Base-by-base conservation (phyloP, 2,888 invertebrate genomes). In the Heliconius ismenius region DNA sequence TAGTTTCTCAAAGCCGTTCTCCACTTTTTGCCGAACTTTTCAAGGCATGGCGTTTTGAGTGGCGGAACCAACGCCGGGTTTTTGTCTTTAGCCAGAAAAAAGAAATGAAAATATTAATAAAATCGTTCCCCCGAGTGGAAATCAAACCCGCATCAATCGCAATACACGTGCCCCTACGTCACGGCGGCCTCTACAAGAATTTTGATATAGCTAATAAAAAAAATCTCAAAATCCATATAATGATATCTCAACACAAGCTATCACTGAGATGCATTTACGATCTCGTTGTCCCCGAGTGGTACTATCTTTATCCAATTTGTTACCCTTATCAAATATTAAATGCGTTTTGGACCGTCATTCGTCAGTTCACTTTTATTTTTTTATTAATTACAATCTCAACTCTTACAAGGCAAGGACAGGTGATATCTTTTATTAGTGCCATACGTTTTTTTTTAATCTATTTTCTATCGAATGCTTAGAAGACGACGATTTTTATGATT, bases 221-320 rank as follows among this genome's bases (percentile, higher is more conserved):
- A 36, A n/a, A 10, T 11, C 32, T 15, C 26, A 6, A 21, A 39
- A 60, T 79, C 79, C 79, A 75, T 28, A 62, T 28, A 73, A 68
- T 73, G 58, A 76, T 68, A 43, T 62, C 78, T 60, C 68, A 58
- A 36, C 70, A 88, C 87, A 87, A 92, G 87, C 90, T 94, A 94
- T 93, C 93, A 91, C 87, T 83, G 90, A 91, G 90, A 92, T 93
- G 94, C 94, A 93, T 93, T 94, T 92, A 94, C 93, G 89, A 93
- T 94, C 93, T 92, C 89, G 89, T 90, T 91, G 92, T 92, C 92
- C 90, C 89, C 87, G 87, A 88, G 86, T 83, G 86, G 86, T 90
- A 89, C 92, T 93, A 94, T 94, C 94, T 93, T 90, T 91, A 93
- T 93, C 90, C 93, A 94, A 93, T 93, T 93, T 94, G 94, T 94